Evolutionary conservation across 1,140 invertebrate species (phyloP).

Genomic region (Lamellibrachia luymesi): DNA sequence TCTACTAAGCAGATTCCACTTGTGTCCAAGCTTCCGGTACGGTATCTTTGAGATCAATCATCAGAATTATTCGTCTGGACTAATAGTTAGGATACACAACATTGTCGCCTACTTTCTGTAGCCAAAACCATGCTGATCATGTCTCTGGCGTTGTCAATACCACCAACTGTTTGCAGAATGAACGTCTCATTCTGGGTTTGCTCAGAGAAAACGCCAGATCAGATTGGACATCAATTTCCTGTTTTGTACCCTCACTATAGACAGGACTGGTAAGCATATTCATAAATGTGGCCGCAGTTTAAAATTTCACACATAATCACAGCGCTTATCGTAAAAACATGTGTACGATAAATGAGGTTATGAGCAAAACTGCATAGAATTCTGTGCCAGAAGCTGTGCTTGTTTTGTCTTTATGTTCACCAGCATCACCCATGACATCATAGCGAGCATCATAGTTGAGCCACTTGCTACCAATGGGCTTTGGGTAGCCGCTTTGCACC

Average conservation of each 20-base stretch:
- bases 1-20: too few species aligned
- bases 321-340: neutral
- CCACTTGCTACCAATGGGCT: neutral
- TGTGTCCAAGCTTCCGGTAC: too few species aligned
- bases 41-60: too few species aligned
- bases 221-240: neutral
- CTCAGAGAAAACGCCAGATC: neutral
- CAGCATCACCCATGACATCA: neutral
- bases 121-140: neutral
- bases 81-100: neutral
- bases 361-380: neutral
- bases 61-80: neutral
- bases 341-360: neutral
- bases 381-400: neutral
- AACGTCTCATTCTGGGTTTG: neutral
- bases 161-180: neutral
- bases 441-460: neutral
- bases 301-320: neutral
- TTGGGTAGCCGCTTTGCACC: neutral
- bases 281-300: neutral
- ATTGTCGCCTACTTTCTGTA: neutral
- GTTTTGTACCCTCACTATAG: neutral
- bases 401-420: neutral
- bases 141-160: too few species aligned
- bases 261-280: neutral